These are phyloP conservation scores for Sitobion miscanthi DNA, from an alignment of 1,140 invertebrate species.

Conservation along the genomic window DNA sequence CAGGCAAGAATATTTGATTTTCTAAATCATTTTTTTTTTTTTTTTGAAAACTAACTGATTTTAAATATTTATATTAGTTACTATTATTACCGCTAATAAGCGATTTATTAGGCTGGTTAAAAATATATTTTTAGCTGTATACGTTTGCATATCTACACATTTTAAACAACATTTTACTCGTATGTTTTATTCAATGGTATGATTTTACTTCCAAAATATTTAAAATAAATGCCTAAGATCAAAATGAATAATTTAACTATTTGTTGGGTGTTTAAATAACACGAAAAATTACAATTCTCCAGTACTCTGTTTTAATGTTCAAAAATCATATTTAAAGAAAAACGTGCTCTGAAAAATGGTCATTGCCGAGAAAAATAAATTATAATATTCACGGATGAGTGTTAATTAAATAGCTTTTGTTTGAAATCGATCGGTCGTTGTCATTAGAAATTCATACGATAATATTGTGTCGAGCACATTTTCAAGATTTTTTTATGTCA, in stretches of 20 bases:
- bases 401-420: neutral
- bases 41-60: neutral
- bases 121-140: neutral
- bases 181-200: neutral
- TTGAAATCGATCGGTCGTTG: neutral
- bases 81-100: neutral
- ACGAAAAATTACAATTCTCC: neutral
- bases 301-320: neutral
- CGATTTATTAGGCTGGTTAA: neutral
- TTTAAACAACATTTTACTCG: neutral
- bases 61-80: neutral
- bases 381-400: neutral
- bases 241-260: neutral
- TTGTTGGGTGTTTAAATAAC: neutral
- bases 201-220: neutral
- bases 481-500: neutral
- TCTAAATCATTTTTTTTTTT: neutral
- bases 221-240: neutral
- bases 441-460: neutral
- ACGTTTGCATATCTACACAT: neutral
- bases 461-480: neutral
- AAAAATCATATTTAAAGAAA: neutral
- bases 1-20: neutral
- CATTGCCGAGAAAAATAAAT: neutral
- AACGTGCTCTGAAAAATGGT: neutral